phyloP scores from a whole-genome alignment of 1,140 invertebrate species.

The Trichonephila inaurata region DNA sequence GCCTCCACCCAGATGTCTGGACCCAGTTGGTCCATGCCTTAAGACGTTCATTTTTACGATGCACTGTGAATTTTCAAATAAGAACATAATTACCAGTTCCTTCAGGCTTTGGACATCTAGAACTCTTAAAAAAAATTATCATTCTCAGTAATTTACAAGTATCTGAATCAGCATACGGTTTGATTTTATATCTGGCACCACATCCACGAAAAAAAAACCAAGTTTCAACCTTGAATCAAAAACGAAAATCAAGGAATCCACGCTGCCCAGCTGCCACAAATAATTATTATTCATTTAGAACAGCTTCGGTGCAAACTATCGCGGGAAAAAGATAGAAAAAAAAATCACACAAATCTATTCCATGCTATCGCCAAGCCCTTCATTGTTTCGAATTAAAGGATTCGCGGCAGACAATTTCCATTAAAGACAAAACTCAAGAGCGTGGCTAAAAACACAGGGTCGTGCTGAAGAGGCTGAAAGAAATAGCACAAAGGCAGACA shows the following conservation, averaged over 20 bases:
- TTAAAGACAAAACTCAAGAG: neutral
- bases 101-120: neutral
- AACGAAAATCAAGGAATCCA: no score
- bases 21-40: no score
- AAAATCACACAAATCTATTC: neutral
- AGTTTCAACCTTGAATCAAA: no score
- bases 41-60: no score
- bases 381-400: constrained; percentile 44
- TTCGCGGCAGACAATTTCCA: constrained; percentile 41
- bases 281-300: constrained; percentile 15
- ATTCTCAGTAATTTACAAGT: neutral
- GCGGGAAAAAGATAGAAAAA: no score
- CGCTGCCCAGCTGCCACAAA: neutral
- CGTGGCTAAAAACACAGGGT: constrained; percentile 26
- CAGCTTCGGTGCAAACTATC: neutral
- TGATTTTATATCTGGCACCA: no score
- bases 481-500: constrained; percentile 22
- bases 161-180: no score
- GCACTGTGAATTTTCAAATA: neutral
- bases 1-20: no score
- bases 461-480: neutral
- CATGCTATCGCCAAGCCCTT: neutral
- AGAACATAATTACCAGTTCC: no score
- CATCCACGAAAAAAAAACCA: no score
- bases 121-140: neutral